Conservation (phyloP, 2,888 invertebrate genomes). For the Augochlorella aurata region DNA sequence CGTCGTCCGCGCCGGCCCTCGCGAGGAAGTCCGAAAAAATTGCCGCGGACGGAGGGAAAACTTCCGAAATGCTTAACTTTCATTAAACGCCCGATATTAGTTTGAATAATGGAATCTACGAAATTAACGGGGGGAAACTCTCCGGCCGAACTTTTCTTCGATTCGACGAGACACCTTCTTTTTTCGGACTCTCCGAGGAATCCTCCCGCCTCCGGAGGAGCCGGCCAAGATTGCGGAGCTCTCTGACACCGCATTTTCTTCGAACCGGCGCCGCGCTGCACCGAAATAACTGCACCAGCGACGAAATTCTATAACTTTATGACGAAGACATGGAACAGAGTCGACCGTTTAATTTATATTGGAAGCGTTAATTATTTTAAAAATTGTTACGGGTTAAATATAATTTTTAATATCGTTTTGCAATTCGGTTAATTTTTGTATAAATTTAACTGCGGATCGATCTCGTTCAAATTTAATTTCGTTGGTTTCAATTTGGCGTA, state of each 20-base stretch:
- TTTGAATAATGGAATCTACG: constrained; percentile 26
- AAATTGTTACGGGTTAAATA: too few species aligned
- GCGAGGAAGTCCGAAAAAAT: background rate
- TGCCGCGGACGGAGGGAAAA: background rate
- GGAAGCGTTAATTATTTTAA: too few species aligned
- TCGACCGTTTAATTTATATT: too few species aligned
- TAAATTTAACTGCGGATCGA: too few species aligned
- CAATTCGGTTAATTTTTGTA: too few species aligned
- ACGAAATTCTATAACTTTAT: too few species aligned
- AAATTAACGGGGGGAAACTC: constrained; percentile 32
- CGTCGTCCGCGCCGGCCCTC: background rate
- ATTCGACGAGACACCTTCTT: constrained; percentile 17
- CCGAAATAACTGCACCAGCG: too few species aligned
- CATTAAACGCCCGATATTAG: constrained; percentile 32
- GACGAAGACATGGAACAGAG: too few species aligned
- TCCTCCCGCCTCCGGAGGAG: background rate
- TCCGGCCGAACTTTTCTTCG: constrained; percentile 13
- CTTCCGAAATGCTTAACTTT: constrained; percentile 32
- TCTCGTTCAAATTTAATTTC: too few species aligned
- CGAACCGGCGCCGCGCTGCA: too few species aligned
- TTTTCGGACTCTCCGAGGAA: background rate
- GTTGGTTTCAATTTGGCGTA: too few species aligned
- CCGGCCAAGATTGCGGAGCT: constrained; percentile 16
- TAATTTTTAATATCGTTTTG: too few species aligned
- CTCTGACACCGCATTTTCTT: background rate